phyloP scores from a whole-genome alignment of 1,140 invertebrate genomes.

The Panagrolaimus sp. region DNA sequence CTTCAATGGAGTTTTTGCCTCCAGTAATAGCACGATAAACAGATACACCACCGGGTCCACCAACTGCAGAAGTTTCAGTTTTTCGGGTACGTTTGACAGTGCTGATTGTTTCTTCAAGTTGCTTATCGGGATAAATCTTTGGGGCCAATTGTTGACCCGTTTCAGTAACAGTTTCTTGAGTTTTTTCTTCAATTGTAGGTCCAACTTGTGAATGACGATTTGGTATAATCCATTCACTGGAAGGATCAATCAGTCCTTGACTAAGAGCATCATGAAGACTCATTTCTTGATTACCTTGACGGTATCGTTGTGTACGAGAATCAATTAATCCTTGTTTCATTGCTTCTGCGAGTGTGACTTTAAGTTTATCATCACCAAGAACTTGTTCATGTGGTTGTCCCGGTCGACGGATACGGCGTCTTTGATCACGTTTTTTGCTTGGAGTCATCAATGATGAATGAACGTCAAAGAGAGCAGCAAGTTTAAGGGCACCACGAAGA shows the following conservation, averaged over 20 bases:
- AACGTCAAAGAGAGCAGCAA: slow-evolving; percentile 55
- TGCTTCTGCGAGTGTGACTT: slow-evolving; percentile 73
- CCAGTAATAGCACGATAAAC: slow-evolving; percentile 58
- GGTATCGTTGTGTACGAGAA: slow-evolving; percentile 72
- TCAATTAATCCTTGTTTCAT: slow-evolving; percentile 74
- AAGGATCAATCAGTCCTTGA: slow-evolving; percentile 61
- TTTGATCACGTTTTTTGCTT: slow-evolving; percentile 72
- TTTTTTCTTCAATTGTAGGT: slow-evolving; percentile 65
- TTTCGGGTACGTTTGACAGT: slow-evolving; percentile 56
- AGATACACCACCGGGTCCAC: slow-evolving; percentile 56
- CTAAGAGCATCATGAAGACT: slow-evolving; percentile 75
- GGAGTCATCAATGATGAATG: slow-evolving; percentile 53
- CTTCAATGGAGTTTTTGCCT: slow-evolving; percentile 55
- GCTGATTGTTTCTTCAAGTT: slow-evolving; percentile 52
- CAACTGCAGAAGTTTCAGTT: slow-evolving; percentile 56
- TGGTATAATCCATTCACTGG: slow-evolving; percentile 62
- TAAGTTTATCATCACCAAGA: slow-evolving; percentile 72
- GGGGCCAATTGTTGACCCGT: slow-evolving; percentile 62
- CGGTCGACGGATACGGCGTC: slow-evolving; percentile 67
- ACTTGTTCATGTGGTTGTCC: slow-evolving; percentile 62
- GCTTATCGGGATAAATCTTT: slow-evolving; percentile 55
- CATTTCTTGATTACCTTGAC: slow-evolving; percentile 70
- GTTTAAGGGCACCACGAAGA: slow-evolving; percentile 74
- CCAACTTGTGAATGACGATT: slow-evolving; percentile 62
- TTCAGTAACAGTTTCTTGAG: slow-evolving; percentile 68